Percentiles rank a stretch among this genome's conserved stretches.
phyloP scores from a whole-genome alignment of 2,888 invertebrate species.

The Pterostichus madidus region DNA sequence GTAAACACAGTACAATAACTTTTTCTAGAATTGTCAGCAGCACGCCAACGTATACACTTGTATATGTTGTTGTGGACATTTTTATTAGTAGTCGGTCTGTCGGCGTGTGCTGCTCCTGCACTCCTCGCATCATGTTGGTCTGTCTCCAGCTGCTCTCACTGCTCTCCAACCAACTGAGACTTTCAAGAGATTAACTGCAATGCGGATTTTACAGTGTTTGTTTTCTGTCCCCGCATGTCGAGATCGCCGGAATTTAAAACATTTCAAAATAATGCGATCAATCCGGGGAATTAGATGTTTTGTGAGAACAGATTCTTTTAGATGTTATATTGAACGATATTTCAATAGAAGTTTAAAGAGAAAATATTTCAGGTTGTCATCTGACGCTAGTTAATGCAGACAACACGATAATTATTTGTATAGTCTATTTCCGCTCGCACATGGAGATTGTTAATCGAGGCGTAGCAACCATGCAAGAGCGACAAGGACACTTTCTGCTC shows the following conservation, averaged over 20 bases:
- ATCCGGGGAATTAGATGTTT: neutral
- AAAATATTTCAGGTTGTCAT: no score
- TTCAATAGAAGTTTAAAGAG: no score
- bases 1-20: neutral
- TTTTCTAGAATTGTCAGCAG: slow-evolving; percentile 7
- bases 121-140: slow-evolving; percentile 50
- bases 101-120: neutral
- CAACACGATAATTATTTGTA: no score
- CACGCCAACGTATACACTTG: slow-evolving; percentile 17
- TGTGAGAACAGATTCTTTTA: no score
- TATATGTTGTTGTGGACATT: slow-evolving; percentile 33
- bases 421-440: no score
- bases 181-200: slow-evolving; percentile 62
- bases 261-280: slow-evolving; percentile 27
- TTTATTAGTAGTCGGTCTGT: slow-evolving; percentile 29
- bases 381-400: no score
- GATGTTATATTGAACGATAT: no score
- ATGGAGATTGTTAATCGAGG: no score
- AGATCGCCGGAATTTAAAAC: slow-evolving; percentile 41
- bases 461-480: no score
- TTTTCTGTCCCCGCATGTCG: slow-evolving; percentile 29
- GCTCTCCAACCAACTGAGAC: slow-evolving; percentile 1
- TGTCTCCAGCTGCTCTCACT: slow-evolving; percentile 47
- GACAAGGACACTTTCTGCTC: no score
- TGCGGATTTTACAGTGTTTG: slow-evolving; percentile 56